Base-by-base conservation (phyloP, 2,888 invertebrate genomes). In the Epirrhoe alternata region DNA sequence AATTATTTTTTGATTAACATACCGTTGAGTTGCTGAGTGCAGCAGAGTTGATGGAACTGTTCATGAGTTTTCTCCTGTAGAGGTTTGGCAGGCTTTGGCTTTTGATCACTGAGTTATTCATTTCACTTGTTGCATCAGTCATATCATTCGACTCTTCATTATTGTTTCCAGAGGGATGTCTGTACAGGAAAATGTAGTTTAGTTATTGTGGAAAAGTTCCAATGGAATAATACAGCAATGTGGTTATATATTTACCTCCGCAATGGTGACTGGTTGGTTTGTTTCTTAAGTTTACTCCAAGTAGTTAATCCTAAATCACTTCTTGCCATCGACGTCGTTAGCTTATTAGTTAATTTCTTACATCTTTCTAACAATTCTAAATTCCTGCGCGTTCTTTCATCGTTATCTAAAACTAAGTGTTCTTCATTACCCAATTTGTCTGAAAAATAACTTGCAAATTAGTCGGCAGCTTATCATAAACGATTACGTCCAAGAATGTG, bases 221-320 rank as follows among this genome's bases (percentile, higher is more conserved):
- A 42, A 10, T 5, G 3, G 24, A 24, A 24, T 24, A 24, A 24
- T 24, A 24, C 24, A 33, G 6, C 2, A 1, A 3, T 30, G 6
- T 35, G 16, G 35, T 31, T 5, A 31, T 47, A 50, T 66, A 68
- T 67, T 87, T 89, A 95, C 95, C 95, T 94, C 81, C 94, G 94
- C 79, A 96, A 89, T 75, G 95, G 95, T 75, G 94, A 93, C 77
- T 96, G 95, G 86, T 94, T 94, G 80, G 94, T 95, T 81, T 96
- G 95, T 85, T 95, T 95, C 90, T 96, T 96, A 81, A 97, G 93
- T 86, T 97, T 97, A 89, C 97, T 97, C 97, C 97, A 97, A 52
- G 97, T 97, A 74, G 97, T 97, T 89, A 97, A 96, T 76, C 97
- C 97, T 80, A 97, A 96, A 88, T 97, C 97, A 67, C 97, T 97